These are phyloP conservation scores for Eciton burchellii DNA, from an alignment of 1,140 invertebrate genomes.

Conservation along the genomic window DNA sequence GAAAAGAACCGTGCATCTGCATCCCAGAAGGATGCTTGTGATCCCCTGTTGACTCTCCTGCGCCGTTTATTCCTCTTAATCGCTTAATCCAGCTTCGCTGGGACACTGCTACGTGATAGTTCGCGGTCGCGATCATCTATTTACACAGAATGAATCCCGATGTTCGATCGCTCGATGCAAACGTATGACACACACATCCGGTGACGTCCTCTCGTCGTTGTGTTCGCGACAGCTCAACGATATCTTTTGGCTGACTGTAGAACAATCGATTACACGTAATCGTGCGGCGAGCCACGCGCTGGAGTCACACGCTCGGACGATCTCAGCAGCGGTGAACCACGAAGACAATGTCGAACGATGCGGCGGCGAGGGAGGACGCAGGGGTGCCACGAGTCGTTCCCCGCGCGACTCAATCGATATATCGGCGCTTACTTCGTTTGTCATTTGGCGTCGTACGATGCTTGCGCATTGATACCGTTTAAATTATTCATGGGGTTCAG, in stretches of 20 bases:
- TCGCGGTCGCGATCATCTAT: slow-evolving; percentile 12
- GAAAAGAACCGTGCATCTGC: background rate
- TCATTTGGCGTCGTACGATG: slow-evolving; percentile 84
- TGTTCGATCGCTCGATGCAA: slow-evolving; percentile 12
- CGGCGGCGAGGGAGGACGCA: slow-evolving; percentile 19
- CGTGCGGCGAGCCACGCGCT: background rate
- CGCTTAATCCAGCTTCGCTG: background rate
- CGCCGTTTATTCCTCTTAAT: slow-evolving; percentile 3
- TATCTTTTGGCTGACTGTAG: background rate
- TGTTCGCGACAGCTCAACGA: slow-evolving; percentile 13
- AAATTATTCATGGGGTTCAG: slow-evolving; percentile 84
- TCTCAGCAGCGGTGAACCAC: slow-evolving; percentile 33
- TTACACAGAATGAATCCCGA: slow-evolving; percentile 31
- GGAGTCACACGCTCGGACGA: slow-evolving; percentile 28
- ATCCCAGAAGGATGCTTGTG: background rate
- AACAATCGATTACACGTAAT: slow-evolving; percentile 26
- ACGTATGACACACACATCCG: slow-evolving; percentile 40
- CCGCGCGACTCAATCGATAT: slow-evolving; percentile 53
- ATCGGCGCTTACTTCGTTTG: slow-evolving; percentile 81
- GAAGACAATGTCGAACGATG: slow-evolving; percentile 41
- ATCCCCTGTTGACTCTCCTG: too few relatives aligned
- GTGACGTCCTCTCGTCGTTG: background rate
- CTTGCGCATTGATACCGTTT: slow-evolving; percentile 83
- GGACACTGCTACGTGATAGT: background rate
- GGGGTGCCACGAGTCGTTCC: slow-evolving; percentile 41